phyloP scores from a whole-genome alignment of 2,888 invertebrate genomes.

The Ormyrus thymus region DNA sequence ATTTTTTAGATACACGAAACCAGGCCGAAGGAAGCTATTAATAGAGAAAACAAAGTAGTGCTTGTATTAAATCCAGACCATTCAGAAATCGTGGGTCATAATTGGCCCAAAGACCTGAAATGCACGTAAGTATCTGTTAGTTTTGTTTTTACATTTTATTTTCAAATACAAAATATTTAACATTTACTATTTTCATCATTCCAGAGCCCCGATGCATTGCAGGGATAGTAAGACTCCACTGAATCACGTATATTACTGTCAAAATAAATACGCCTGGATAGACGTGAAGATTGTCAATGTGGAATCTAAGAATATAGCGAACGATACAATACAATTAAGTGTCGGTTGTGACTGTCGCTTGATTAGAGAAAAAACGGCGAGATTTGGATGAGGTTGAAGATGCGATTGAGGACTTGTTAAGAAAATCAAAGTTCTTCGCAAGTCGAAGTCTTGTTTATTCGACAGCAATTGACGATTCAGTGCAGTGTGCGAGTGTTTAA shows the following conservation, averaged over 20 bases:
- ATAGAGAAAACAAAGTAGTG: background rate
- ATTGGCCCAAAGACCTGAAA: background rate
- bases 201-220: slow-evolving; percentile 11
- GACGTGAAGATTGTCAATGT: too few species aligned
- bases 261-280: background rate
- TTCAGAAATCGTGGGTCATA: background rate
- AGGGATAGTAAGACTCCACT: background rate
- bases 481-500: too few species aligned
- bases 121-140: slow-evolving; percentile 10
- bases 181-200: background rate
- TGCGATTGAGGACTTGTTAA: too few species aligned
- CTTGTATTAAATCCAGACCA: background rate
- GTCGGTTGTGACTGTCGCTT: slow-evolving; percentile 3
- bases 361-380: background rate
- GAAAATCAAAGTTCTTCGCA: too few species aligned
- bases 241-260: background rate
- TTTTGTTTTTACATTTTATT: background rate
- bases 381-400: too few species aligned
- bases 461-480: too few species aligned
- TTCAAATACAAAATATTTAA: background rate
- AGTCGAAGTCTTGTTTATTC: too few species aligned
- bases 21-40: background rate
- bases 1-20: slow-evolving; percentile 5
- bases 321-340: background rate
- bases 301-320: background rate